Conservation (phyloP, 2,888 invertebrate genomes). For the Diaperis boleti region DNA sequence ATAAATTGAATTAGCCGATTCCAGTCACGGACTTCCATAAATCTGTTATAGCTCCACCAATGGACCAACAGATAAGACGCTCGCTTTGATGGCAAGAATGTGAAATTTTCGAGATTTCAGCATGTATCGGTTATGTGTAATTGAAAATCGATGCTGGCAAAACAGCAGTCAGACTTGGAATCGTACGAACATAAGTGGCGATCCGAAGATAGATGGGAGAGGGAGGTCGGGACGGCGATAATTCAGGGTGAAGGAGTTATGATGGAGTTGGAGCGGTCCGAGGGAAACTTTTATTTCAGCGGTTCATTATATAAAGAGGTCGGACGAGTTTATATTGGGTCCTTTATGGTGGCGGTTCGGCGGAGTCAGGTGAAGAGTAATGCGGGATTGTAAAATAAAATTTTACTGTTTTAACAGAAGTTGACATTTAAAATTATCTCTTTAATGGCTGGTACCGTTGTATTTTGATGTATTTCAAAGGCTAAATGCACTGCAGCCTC, state of each 20-base stretch:
- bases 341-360: no score
- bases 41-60: conserved; percentile 43
- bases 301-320: no score
- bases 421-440: no score
- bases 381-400: no score
- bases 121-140: conserved; percentile 17
- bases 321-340: no score
- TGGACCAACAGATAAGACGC: conserved; percentile 27
- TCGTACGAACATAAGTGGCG: conserved; percentile 10
- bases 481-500: no score
- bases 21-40: conserved; percentile 41
- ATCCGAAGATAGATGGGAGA: conserved; percentile 3
- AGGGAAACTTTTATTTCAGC: no score
- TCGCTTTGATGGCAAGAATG: neutral
- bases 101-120: neutral
- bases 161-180: neutral
- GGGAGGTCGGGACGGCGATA: neutral
- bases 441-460: no score
- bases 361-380: no score
- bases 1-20: conserved; percentile 42
- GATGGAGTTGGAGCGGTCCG: neutral
- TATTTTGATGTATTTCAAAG: no score
- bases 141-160: conserved; percentile 15
- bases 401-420: no score
- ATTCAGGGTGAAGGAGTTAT: conserved; percentile 5